Conservation (phyloP, 2,113 vertebrate genomes). For the Sisor rabdophorus region DNA sequence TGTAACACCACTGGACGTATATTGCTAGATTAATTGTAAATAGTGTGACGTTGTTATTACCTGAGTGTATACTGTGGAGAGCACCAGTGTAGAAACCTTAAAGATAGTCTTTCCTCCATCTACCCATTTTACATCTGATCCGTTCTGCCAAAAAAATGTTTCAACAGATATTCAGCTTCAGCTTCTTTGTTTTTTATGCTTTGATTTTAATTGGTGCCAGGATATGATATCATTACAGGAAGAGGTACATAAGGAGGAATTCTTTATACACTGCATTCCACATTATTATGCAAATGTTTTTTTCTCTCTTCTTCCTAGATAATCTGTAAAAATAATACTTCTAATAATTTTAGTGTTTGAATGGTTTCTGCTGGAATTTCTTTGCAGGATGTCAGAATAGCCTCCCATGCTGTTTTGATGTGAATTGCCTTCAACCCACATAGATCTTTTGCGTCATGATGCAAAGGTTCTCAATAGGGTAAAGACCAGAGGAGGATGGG, state of each 20-base stretch:
- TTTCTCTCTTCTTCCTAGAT: too few species aligned
- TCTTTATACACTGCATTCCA: neutral
- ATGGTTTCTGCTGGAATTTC: too few species aligned
- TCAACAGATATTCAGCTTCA: neutral
- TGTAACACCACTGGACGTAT: neutral
- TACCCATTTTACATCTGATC: constrained; percentile 90
- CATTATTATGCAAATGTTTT: too few species aligned
- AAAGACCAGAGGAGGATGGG: too few species aligned
- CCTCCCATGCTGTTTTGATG: too few species aligned
- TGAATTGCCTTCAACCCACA: too few species aligned
- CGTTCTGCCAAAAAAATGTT: constrained; percentile 56
- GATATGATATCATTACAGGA: constrained; percentile 2
- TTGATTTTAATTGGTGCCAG: neutral
- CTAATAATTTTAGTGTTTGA: too few species aligned
- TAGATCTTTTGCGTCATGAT: too few species aligned
- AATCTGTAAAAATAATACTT: too few species aligned
- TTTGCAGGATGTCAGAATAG: too few species aligned
- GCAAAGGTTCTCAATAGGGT: too few species aligned
- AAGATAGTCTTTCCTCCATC: constrained; percentile 91
- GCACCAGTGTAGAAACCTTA: constrained; percentile 83
- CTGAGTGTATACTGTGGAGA: constrained; percentile 96
- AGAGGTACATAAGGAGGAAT: neutral
- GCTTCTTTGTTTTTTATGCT: neutral
- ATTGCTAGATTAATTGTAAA: neutral
- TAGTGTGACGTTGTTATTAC: constrained; percentile 57